A percentile compares a stretch with the other conserved stretches of the same genome.
Conservation (phyloP, 2,888 invertebrate species). For the Anorthoa munda region DNA sequence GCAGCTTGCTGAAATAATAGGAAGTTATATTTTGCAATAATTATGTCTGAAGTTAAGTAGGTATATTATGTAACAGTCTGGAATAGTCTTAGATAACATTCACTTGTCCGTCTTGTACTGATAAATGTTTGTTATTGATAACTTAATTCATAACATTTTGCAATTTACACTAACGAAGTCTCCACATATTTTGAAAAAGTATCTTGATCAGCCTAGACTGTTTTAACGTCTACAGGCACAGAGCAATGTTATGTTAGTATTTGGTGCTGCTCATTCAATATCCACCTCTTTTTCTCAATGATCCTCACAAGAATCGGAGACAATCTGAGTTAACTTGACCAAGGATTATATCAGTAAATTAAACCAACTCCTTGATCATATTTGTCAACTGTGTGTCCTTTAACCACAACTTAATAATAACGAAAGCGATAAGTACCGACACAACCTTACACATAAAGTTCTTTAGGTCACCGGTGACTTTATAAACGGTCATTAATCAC, state of each 20-base stretch:
- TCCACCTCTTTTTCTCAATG: not conserved
- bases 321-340: not conserved
- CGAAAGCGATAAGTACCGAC: constrained; percentile 5
- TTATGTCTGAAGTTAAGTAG: not conserved
- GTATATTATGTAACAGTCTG: not conserved
- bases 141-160: not conserved
- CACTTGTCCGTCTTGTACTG: not conserved
- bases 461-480: constrained; percentile 49
- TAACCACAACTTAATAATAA: not conserved
- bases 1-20: not conserved
- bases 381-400: not conserved
- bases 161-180: not conserved
- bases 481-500: constrained; percentile 45
- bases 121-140: not conserved
- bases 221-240: not conserved
- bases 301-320: not conserved
- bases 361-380: not conserved
- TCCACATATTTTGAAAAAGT: not conserved
- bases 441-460: constrained; percentile 30
- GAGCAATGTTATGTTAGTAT: not conserved
- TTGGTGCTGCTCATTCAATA: not conserved
- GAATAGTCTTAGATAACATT: constrained; percentile 10
- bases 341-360: not conserved
- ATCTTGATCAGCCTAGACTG: not conserved
- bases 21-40: not conserved